Percentiles rank a stretch among this genome's conserved stretches.
Conservation (phyloP, 2,797 vertebrate species). For the Alca torda region DNA sequence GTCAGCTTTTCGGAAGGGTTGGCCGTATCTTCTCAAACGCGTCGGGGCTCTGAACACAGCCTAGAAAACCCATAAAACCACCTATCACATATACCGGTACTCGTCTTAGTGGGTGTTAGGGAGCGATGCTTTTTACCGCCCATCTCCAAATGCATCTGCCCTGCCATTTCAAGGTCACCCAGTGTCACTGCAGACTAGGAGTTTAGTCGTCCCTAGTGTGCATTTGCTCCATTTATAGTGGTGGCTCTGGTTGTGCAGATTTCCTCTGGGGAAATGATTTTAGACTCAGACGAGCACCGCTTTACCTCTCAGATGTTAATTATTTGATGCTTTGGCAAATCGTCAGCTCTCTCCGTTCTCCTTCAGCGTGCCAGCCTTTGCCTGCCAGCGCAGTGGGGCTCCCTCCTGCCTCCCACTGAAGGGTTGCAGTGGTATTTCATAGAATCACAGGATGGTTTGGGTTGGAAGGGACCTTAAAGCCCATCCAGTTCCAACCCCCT, state of each 20-base stretch:
- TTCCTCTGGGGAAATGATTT: neutral
- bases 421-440: neutral
- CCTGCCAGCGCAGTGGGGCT: neutral
- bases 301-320: neutral
- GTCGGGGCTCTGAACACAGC: neutral
- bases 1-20: neutral
- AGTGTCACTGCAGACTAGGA: neutral
- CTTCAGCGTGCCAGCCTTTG: neutral
- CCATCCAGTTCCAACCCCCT: too few relatives aligned
- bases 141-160: accelerated
- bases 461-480: too few relatives aligned
- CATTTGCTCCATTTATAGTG: neutral
- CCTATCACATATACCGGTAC: accelerated
- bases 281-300: neutral
- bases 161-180: neutral
- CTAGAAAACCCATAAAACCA: neutral
- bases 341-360: neutral
- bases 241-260: neutral
- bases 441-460: too few relatives aligned
- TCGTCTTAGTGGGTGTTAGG: neutral
- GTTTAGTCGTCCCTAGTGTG: neutral
- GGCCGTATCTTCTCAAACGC: neutral
- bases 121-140: neutral
- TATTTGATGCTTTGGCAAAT: neutral
- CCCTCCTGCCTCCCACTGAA: neutral